phyloP scores from a whole-genome alignment of 2,113 vertebrate genomes.

The Jacana jacana region DNA sequence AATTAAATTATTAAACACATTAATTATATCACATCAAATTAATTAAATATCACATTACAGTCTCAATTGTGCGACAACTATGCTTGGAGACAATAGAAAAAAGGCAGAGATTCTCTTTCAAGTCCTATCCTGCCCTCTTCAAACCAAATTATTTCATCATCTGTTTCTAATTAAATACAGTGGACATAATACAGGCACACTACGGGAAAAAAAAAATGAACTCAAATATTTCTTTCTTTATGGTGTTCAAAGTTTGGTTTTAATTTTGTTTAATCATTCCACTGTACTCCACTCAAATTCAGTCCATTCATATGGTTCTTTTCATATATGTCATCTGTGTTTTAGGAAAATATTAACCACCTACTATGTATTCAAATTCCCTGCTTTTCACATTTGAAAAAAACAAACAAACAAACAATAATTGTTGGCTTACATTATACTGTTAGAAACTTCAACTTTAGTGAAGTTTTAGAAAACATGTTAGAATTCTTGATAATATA shows the following conservation, averaged over 20 bases:
- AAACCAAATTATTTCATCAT: neutral
- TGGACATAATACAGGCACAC: neutral
- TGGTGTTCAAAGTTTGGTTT: neutral
- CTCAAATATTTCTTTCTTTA: neutral
- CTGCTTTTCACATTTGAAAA: neutral
- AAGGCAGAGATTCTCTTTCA: neutral
- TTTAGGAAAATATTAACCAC: neutral
- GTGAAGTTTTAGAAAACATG: neutral
- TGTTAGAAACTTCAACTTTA: neutral
- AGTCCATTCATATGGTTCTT: neutral
- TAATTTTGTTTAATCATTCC: neutral
- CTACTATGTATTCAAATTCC: neutral
- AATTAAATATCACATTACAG: neutral
- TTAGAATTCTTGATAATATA: neutral
- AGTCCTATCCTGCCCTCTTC: neutral
- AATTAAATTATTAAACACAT: neutral
- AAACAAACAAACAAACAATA: neutral
- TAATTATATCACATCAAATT: neutral
- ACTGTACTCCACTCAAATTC: neutral
- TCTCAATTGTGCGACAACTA: neutral
- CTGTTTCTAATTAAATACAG: neutral
- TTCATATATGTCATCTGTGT: accelerated
- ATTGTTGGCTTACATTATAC: neutral
- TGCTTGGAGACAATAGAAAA: neutral
- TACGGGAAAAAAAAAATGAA: neutral